Evolutionary conservation across 1,140 invertebrate genomes (phyloP).

Genomic region (Zaprionus nigranus): DNA sequence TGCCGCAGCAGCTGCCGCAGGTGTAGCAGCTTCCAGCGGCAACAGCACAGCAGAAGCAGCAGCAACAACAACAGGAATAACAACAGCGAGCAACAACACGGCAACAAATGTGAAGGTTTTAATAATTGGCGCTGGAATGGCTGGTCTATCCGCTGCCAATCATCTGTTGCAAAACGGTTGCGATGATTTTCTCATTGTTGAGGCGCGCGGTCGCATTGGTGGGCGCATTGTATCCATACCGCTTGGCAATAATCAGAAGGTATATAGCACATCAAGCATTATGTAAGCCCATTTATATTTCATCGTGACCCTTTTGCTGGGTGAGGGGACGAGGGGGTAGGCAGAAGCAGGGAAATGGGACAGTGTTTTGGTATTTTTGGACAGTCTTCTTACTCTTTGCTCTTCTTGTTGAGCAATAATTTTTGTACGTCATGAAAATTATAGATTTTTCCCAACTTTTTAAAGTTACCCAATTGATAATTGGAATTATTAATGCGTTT

Average conservation of each 20-base stretch:
- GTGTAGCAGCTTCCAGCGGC: slow-evolving; percentile 17
- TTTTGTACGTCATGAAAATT: slow-evolving; percentile 44
- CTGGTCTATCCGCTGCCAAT: slow-evolving; percentile 93
- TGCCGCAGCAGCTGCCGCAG: slow-evolving; percentile 24
- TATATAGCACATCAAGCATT: slow-evolving; percentile 63
- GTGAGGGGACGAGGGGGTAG: background rate
- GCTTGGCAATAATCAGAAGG: slow-evolving; percentile 87
- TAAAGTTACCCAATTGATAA: background rate
- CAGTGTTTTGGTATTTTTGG: slow-evolving; percentile 39
- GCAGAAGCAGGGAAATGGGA: background rate
- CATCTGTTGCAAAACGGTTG: slow-evolving; percentile 92
- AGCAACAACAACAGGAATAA: slow-evolving; percentile 16
- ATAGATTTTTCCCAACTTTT: slow-evolving; percentile 68
- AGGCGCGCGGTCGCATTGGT: slow-evolving; percentile 91
- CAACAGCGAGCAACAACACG: slow-evolving; percentile 17
- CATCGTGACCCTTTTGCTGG: slow-evolving; percentile 1
- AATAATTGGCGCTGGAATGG: slow-evolving; percentile 94
- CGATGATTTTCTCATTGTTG: slow-evolving; percentile 91
- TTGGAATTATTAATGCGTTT: background rate
- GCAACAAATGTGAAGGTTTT: slow-evolving; percentile 87
- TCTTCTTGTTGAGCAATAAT: slow-evolving; percentile 13
- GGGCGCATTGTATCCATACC: slow-evolving; percentile 91
- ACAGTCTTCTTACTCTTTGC: background rate
- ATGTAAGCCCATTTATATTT: slow-evolving; percentile 51
- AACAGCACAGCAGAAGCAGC: slow-evolving; percentile 7